Evolutionary conservation across 2,113 vertebrate species (phyloP), one percentile per base, ranked within the genome.

Genomic region (Piprites chloris): DNA sequence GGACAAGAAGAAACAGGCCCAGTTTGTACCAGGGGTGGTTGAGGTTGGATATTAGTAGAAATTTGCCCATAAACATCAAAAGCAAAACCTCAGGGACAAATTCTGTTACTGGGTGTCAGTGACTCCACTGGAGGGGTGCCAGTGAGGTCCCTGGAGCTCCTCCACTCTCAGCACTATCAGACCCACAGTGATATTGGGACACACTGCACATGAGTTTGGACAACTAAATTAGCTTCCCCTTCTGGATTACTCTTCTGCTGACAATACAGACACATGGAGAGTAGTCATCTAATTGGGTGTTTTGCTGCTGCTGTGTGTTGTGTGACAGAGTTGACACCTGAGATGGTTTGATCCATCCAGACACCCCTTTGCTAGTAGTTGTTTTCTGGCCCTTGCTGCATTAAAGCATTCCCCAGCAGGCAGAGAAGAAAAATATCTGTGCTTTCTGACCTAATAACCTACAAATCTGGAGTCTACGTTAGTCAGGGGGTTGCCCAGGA

Each of bases 381-480:
- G 30, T 63, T 71, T 90, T 47, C 41, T 55, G 37, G 50, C 15
- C 2, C 28, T 66, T 83, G 47, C 73, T 80, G 1, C 14, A 6
- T 67, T 42, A 59, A 59, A 81, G 18, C 61, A 35, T 47, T 75
- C 52, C 28, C n/a, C 33, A 50, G 11, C 16, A 58, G 44, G 53
- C 35, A 67, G 44, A 49, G 22, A 3, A 66, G 62, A 58, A 39
- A 16, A 6, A 9, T 30, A 5, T 7, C 12, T 59, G 5, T 47
- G 61, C 24, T 68, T 93, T 80, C 52, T 81, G 56, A 50, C 77
- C 56, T 78, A 30, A 85, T 89, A 77, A 5, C 14, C 35, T 33
- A 47, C 39, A 50, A 18, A n/a, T 22, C 53, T 65, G 23, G 46
- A 44, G 20, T 14, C 56, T 50, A 0, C 1, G 0, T 71, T 71